A percentile compares a stretch with the other conserved stretches of the same genome.
phyloP scores from a whole-genome alignment of 2,797 vertebrate genomes.

The Sebastes itinus region DNA sequence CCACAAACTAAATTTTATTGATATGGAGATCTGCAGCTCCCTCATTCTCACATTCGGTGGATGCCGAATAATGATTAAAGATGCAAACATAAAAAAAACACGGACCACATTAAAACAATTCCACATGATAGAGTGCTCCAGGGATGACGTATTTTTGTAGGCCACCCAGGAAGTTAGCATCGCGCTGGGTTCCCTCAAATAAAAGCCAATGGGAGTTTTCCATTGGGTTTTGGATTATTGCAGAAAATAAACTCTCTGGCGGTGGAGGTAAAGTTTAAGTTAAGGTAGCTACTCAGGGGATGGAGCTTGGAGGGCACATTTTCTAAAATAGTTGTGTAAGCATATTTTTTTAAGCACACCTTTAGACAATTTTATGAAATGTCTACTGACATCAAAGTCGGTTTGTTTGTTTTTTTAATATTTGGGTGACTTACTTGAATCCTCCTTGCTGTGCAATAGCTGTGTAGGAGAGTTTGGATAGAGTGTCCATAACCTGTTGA shows the following conservation, averaged over 20 bases:
- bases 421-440: constrained; percentile 84
- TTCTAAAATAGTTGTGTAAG: neutral
- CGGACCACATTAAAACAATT: neutral
- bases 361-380: neutral
- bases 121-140: rapidly evolving
- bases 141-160: no score
- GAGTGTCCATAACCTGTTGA: constrained; percentile 91
- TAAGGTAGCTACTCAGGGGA: rapidly evolving
- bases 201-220: no score
- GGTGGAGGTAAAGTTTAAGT: neutral
- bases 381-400: neutral
- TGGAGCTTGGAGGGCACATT: neutral
- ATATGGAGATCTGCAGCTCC: neutral
- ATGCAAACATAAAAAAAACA: neutral
- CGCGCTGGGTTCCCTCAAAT: no score
- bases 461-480: constrained; percentile 90
- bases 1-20: neutral
- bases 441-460: constrained; percentile 84
- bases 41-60: neutral
- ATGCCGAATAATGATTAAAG: rapidly evolving
- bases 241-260: no score
- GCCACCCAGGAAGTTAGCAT: no score
- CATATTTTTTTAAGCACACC: neutral
- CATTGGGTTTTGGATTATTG: no score
- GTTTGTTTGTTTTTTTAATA: neutral